These are phyloP conservation scores for Graptemys geographica DNA, from an alignment of 2,797 vertebrate species.

Conservation along the genomic window DNA sequence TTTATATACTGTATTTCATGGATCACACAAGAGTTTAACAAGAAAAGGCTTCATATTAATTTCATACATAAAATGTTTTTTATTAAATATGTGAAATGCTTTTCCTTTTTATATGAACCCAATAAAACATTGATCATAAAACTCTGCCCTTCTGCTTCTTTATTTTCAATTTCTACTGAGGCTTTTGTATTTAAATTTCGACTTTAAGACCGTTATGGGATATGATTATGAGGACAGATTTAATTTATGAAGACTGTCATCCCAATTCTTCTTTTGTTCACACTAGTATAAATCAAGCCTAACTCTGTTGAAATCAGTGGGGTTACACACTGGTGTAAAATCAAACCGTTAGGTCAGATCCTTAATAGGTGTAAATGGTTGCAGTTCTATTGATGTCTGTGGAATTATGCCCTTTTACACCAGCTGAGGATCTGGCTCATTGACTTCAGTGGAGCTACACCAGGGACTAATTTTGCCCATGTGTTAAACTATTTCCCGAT, in stretches of 20 bases:
- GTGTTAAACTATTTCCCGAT: not conserved
- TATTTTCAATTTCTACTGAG: constrained; percentile 42
- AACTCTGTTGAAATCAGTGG: constrained; percentile 3
- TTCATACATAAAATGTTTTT: constrained; percentile 78
- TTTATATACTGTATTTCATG: constrained; percentile 73
- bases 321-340: not conserved
- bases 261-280: constrained; percentile 9
- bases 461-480: constrained; percentile 58
- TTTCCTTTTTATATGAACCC: constrained; percentile 70
- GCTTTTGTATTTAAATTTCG: constrained; percentile 62
- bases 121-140: constrained; percentile 79
- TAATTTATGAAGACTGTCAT: constrained; percentile 52
- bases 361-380: not conserved
- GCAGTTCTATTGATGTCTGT: not conserved
- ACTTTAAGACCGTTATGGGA: constrained; percentile 39
- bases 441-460: constrained; percentile 34
- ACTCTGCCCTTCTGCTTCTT: constrained; percentile 65
- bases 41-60: constrained; percentile 81
- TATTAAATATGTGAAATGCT: constrained; percentile 64
- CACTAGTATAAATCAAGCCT: constrained; percentile 19
- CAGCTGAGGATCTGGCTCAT: constrained; percentile 48
- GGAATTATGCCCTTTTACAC: not conserved
- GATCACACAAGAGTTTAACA: constrained; percentile 80
- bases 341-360: not conserved
- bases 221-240: not conserved